These are phyloP conservation scores for Prosopocoilus inquinatus DNA, from an alignment of 2,888 invertebrate genomes.

Conservation along the genomic window DNA sequence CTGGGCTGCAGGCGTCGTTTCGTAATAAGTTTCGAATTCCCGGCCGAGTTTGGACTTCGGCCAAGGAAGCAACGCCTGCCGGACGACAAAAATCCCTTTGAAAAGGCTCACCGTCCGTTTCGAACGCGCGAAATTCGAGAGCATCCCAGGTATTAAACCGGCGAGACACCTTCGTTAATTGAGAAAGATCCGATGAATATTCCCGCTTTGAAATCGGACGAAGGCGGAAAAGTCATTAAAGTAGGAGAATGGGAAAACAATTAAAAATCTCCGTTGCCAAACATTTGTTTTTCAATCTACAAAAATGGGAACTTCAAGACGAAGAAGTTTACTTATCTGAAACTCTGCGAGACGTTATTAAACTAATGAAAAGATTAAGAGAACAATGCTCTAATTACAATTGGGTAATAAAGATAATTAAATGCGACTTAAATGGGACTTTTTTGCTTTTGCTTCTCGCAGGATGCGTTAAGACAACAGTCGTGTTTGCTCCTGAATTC, in stretches of 20 bases:
- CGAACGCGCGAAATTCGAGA: no score
- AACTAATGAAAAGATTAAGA: slow-evolving; percentile 9
- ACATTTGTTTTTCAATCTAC: slow-evolving; percentile 5
- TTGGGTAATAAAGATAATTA: slow-evolving; percentile 8
- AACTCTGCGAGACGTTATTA: slow-evolving; percentile 3
- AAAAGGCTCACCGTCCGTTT: no score
- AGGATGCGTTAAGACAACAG: no score
- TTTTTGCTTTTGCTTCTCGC: no score
- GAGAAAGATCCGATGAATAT: not conserved
- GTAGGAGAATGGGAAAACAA: not conserved
- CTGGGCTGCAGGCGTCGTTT: slow-evolving; percentile 25
- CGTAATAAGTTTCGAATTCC: slow-evolving; percentile 31
- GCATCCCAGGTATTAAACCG: not conserved
- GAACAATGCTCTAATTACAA: slow-evolving; percentile 8
- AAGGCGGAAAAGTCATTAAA: no score
- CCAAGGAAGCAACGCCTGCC: slow-evolving; percentile 15
- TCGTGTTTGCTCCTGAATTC: no score
- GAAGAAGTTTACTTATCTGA: not conserved
- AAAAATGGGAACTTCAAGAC: not conserved
- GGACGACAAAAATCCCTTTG: not conserved
- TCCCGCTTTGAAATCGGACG: not conserved
- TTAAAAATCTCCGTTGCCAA: not conserved
- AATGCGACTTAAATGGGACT: not conserved
- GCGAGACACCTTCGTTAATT: not conserved
- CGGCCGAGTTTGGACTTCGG: slow-evolving; percentile 22